Evolutionary conservation across 1,140 invertebrate species (phyloP), one percentile per base, ranked within the genome.

Genomic region (Drosophila fuyamai): DNA sequence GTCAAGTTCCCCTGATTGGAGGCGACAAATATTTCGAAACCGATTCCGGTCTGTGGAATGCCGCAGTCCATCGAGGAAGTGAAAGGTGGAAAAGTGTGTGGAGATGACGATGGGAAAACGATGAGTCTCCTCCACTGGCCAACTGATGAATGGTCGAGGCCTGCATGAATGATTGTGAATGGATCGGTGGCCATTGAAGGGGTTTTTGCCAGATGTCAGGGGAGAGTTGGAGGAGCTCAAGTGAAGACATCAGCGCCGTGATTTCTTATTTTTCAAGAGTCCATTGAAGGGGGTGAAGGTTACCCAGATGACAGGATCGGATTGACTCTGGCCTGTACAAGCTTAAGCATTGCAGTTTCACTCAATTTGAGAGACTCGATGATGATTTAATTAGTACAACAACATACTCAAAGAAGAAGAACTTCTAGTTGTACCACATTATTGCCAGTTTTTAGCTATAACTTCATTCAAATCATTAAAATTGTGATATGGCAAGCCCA

Each of bases 1-100:
- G 40, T 66, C 53, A 76, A 76, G 68, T 72, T 72, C 29, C 55
- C 53, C 67, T 38, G 55, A 72, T 59, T 53, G 54, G 55, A 72
- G 54, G 67, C 44, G 50, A 59, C 65, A 57, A 56, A 67, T 70
- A 71, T 71, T 48, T 70, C 43, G 67, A 57, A 46, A 38, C 8
- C 54, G 14, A 50, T 63, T 63, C 41, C 60, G 40, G 40, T 51
- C 29, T 18, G 13, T 54, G 59, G 48, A 41, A 62, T 60, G 44
- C 58, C 29, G 35, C 23, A 9, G 23, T 29, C 12, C 32, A 10
- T 9, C 10, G 14, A 54, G 36, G 36, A 71, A 70, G 67, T 71
- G 67, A 68, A 68, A 68, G 65, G 65, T 68, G 47, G 38, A 18
- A 32, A 68, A 62, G 47, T 67, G 47, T 67, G 47, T 32, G 18